Evolutionary conservation across 2,888 invertebrate genomes (phyloP).

Genomic region (Sarcophaga carnaria): DNA sequence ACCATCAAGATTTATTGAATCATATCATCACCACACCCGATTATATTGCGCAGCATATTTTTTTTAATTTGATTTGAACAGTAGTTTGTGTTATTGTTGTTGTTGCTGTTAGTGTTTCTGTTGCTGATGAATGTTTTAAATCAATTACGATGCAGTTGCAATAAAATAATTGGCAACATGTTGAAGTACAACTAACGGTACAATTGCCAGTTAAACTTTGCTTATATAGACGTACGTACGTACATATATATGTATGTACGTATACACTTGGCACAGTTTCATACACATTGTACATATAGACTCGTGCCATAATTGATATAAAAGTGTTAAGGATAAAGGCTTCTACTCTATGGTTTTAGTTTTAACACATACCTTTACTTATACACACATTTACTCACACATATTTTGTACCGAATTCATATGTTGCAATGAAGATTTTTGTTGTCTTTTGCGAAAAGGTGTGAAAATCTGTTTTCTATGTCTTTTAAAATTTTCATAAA

Average conservation of each 20-base stretch:
- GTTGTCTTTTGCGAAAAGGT: conserved; percentile 33
- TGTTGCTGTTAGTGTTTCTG: no score
- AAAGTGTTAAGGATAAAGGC: background rate
- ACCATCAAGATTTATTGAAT: conserved; percentile 8
- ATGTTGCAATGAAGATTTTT: background rate
- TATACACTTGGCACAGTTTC: background rate
- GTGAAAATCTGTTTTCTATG: conserved; percentile 28
- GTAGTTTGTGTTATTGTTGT: background rate
- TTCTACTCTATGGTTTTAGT: no score
- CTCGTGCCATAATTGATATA: no score
- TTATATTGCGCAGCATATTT: background rate
- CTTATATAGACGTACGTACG: background rate
- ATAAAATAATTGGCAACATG: conserved; percentile 57
- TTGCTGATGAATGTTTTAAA: conserved; percentile 19
- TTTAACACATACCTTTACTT: no score
- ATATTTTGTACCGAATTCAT: background rate
- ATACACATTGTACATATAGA: no score
- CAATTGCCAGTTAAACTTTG: background rate
- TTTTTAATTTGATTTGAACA: conserved; percentile 16
- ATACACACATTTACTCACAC: no score
- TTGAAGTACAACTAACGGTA: conserved; percentile 43
- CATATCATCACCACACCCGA: background rate
- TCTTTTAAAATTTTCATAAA: conserved; percentile 6
- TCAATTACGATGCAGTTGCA: conserved; percentile 57
- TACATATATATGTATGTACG: background rate